These are phyloP conservation scores for Cygnus olor DNA, from an alignment of 2,797 vertebrate genomes.

Conservation along the genomic window DNA sequence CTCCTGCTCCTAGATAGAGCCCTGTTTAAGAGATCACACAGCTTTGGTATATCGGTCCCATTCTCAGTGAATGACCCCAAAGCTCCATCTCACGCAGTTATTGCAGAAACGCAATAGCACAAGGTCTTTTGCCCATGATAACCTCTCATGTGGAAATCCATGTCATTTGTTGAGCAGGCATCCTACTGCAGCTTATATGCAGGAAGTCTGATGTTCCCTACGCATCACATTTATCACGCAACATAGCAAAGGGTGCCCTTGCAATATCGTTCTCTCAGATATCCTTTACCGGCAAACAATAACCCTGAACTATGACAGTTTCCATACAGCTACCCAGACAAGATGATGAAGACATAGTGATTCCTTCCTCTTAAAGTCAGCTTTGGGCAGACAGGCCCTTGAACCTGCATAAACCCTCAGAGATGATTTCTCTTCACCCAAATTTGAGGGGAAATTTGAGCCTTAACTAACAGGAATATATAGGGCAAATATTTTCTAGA, in stretches of 20 bases:
- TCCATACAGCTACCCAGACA: background rate
- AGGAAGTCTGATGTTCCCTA: background rate
- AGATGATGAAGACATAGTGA: background rate
- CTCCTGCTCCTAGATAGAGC: background rate
- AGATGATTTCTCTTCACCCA: background rate
- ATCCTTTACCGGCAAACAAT: background rate
- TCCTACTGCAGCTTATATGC: background rate
- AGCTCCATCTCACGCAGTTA: background rate
- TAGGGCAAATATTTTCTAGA: background rate
- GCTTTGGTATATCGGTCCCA: background rate
- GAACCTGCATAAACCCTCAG: background rate
- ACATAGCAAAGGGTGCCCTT: background rate
- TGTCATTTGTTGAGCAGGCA: background rate
- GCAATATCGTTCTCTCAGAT: background rate
- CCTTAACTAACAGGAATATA: background rate
- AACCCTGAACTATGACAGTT: background rate
- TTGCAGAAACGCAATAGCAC: background rate
- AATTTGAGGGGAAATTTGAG: background rate
- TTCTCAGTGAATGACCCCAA: background rate
- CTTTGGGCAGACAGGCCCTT: background rate
- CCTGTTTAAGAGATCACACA: background rate
- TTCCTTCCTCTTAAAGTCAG: background rate
- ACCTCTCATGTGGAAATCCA: background rate
- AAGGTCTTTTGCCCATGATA: background rate
- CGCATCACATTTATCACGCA: background rate